phyloP scores from a whole-genome alignment of 1,140 invertebrate genomes.

The Orius insidiosus region DNA sequence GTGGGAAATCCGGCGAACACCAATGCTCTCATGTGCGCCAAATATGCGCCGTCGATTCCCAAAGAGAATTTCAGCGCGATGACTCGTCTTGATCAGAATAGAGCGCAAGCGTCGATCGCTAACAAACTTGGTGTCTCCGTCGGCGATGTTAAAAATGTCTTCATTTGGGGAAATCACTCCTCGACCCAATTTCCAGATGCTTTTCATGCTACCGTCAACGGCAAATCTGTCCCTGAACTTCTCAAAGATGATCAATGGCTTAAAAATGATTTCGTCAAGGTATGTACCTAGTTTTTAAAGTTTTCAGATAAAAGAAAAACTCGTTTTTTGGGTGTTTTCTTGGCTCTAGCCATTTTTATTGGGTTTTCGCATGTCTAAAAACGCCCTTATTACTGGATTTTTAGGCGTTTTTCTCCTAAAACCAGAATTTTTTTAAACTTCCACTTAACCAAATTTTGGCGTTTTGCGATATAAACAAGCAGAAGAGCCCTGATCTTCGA shows the following conservation, averaged over 20 bases:
- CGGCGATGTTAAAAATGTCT: constrained; percentile 49
- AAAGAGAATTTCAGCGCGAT: constrained; percentile 94
- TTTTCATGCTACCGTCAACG: constrained; percentile 49
- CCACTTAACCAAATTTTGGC: no score
- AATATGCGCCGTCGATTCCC: constrained; percentile 95
- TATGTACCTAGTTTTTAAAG: no score
- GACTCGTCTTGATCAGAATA: constrained; percentile 96
- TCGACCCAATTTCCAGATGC: constrained; percentile 97
- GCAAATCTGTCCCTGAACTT: constrained; percentile 42
- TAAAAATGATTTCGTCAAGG: constrained; percentile 59
- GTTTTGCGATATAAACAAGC: no score
- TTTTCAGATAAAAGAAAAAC: neutral
- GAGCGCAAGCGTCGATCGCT: constrained; percentile 21
- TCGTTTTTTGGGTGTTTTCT: no score
- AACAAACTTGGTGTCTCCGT: constrained; percentile 18
- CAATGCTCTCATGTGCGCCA: constrained; percentile 90
- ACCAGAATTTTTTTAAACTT: no score
- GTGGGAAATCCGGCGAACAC: constrained; percentile 99
- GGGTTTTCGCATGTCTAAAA: no score
- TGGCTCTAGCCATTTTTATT: no score
- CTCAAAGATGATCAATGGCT: constrained; percentile 72
- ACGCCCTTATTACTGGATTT: no score
- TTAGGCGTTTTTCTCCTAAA: no score
- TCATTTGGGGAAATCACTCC: constrained; percentile 99
- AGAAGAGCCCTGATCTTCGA: no score